Evolutionary conservation across 2,888 invertebrate species (phyloP), one percentile per base, ranked within the genome.

Genomic region (Idaea straminata): DNA sequence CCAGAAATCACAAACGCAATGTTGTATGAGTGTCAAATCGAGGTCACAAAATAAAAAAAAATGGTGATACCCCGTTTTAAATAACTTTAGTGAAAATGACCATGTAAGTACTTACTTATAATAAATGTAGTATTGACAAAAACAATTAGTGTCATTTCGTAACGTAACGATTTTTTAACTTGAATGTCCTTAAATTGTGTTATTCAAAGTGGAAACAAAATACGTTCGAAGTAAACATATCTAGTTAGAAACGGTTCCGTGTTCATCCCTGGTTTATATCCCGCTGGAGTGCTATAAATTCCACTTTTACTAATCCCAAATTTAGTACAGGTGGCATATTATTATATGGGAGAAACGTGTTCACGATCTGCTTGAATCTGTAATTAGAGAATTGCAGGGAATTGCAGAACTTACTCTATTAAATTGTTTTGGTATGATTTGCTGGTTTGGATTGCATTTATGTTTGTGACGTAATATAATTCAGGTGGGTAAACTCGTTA

Each of bases 301-400:
- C 72, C 61, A 70, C 73, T 77, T 77, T 76, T 73, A 78, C 80
- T 80, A 79, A 80, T 80, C 77, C 74, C 69, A 66, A 71, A 70
- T 68, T 67, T 58, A 62, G 66, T 64, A 57, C 64, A 62, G 66
- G 65, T 63, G 68, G 60, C 57, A 62, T 70, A 60, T 66, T 67
- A 62, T 69, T 69, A 63, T 73, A 65, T 67, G 61, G 66, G 69
- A 59, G 35, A 62, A 35, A 61, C 62, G 61, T 63, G 65, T 13
- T 47, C 47, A 7, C 47, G 5, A 13, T 47, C 47, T 13, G 47
- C 10, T 47, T 47, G 47, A 47, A 47, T 47, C 47, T 47, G 47
- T 47, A 47, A 47, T 47, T 47, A 47, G 10, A 10, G 47, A 47
- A 47, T 47, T 47, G 47, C 36, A 36, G 36, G 36, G 10, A 36